Base-by-base conservation (phyloP, 2,113 vertebrate species). In the Oreocharis arfaki region DNA sequence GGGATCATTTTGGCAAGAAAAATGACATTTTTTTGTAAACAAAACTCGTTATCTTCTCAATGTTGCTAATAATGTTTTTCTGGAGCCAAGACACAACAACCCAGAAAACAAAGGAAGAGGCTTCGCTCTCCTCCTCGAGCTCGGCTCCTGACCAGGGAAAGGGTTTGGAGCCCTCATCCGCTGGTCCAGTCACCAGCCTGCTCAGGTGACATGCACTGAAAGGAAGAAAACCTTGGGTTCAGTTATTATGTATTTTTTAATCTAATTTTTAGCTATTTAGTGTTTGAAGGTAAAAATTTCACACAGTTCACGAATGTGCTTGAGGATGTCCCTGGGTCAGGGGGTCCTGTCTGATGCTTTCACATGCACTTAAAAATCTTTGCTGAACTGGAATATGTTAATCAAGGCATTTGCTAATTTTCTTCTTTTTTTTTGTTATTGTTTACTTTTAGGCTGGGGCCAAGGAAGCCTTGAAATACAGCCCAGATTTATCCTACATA, bases 231-330 rank as follows among this genome's bases (percentile, higher is more conserved):
- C 3, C 13, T 24, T 50, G 24, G 9, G 1, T 11, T 82, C 69
- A 2, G 24, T 70, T 30, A 27, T 30, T 13, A 4, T 3, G 10
- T 28, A 21, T 11, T 57, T 10, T 49, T 83, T 1, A 69, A 17
- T 44, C n/a, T 69, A 23, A 64, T 65, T 74, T 83, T 9, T 61
- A 70, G 11, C 37, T 77, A 13, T 23, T 56, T 47, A 16, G 10
- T 22, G 10, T 44, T 60, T 35, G 53, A 86, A 49, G 28, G 16
- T 32, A n/a, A 49, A 55, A 47, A 32, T 13, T 13, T 23, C 5
- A 4, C 24, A 5, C 2, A 10, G 17, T 42, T 84, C 1, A 1
- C 24, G 50, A 16, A 14, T 0, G 1, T n/a, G 21, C 33, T 59
- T 11, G 15, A 52, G 52, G 86, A 19, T 6, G 2, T 21, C 49